Conservation (phyloP, 2,113 vertebrate genomes). For the Cyanoramphus novaezelandiae region DNA sequence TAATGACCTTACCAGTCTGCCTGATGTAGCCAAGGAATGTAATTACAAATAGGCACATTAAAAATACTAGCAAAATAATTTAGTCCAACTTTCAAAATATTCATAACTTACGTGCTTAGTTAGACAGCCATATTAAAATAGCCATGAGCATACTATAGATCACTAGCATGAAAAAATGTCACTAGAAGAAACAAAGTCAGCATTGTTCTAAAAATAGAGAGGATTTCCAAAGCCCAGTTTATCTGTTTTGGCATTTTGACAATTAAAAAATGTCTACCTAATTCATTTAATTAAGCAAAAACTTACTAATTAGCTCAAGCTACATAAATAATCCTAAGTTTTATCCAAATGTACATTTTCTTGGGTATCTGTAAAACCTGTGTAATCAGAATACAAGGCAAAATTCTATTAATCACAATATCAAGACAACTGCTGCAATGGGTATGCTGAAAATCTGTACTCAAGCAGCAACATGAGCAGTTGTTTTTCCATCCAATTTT, state of each 20-base stretch:
- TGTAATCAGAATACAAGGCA: not conserved
- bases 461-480: not conserved
- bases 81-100: conserved; percentile 32
- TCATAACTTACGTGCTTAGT: conserved; percentile 17
- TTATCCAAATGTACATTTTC: not conserved
- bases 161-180: not conserved
- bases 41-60: not conserved
- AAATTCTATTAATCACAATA: not conserved
- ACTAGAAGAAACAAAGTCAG: not conserved
- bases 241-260: not conserved
- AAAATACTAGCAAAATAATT: conserved; percentile 28
- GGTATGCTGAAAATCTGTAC: not conserved
- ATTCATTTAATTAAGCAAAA: conserved; percentile 36
- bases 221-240: not conserved
- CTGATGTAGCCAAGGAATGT: not conserved
- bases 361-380: not conserved
- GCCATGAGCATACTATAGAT: conserved; percentile 9
- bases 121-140: conserved; percentile 22
- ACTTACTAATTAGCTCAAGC: not conserved
- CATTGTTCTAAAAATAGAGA: conserved; percentile 32
- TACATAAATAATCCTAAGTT: not conserved
- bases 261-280: conserved; percentile 2
- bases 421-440: not conserved
- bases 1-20: not conserved
- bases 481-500: not conserved